These are phyloP conservation scores for Grallaria varia DNA, from an alignment of 2,113 vertebrate genomes.

Conservation along the genomic window DNA sequence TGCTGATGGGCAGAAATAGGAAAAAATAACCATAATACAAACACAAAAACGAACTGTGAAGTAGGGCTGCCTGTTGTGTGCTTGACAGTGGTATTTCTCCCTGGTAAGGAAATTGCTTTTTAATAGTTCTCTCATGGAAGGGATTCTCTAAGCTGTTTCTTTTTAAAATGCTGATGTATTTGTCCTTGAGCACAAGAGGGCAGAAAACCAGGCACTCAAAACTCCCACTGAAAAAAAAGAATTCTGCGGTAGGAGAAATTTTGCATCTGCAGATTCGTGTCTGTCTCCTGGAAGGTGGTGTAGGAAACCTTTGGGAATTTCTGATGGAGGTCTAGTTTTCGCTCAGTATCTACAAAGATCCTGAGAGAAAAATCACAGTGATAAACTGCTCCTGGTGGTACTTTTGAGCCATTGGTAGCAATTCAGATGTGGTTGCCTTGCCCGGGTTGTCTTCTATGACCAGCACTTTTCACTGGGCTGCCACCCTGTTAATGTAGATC, in stretches of 20 bases:
- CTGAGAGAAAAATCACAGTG: neutral
- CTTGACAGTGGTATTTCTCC: neutral
- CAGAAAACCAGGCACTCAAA: neutral
- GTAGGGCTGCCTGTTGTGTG: neutral
- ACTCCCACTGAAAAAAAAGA: neutral
- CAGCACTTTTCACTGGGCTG: neutral
- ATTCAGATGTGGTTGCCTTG: neutral
- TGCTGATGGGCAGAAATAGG: constrained; percentile 16
- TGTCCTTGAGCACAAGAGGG: neutral
- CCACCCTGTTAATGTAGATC: neutral
- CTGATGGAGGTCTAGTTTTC: neutral
- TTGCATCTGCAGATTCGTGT: neutral
- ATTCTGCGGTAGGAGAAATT: neutral
- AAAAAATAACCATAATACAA: constrained; percentile 20
- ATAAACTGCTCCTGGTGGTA: neutral
- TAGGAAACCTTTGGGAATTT: neutral
- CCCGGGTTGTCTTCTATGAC: neutral
- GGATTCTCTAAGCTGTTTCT: neutral
- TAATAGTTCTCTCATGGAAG: neutral
- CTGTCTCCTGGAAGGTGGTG: neutral
- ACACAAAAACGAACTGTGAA: neutral
- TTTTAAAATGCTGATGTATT: neutral
- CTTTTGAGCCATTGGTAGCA: neutral
- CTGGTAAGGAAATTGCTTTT: constrained; percentile 15
- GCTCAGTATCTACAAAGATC: neutral